Evolutionary conservation across 2,113 vertebrate species (phyloP).

Genomic region (Bubo bubo): DNA sequence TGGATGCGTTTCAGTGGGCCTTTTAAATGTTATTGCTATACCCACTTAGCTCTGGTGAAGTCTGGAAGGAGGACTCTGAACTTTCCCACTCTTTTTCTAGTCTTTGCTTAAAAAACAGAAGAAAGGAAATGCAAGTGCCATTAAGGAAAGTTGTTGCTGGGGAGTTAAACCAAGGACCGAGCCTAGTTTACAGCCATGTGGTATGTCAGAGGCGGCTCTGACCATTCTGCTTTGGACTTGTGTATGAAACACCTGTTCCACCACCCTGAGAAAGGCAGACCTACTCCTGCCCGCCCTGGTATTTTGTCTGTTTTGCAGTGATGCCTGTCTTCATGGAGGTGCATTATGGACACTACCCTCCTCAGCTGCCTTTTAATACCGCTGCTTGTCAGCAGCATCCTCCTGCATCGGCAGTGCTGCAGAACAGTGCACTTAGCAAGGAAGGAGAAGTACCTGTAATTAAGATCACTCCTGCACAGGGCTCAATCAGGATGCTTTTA

Average conservation of each 20-base stretch:
- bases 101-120: neutral
- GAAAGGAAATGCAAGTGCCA: neutral
- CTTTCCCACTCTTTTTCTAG: neutral
- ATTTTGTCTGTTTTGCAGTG: neutral
- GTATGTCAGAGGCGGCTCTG: neutral
- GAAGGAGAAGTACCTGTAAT: neutral
- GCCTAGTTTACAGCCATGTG: fast-evolving
- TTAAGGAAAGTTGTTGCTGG: neutral
- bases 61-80: neutral
- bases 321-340: neutral
- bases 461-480: neutral
- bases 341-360: fast-evolving
- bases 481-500: neutral
- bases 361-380: neutral
- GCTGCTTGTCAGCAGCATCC: fast-evolving
- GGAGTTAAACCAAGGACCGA: neutral
- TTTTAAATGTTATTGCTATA: neutral
- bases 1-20: neutral
- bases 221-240: neutral
- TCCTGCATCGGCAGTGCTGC: neutral
- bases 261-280: neutral
- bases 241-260: neutral
- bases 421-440: neutral
- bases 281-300: neutral
- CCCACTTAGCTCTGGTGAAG: neutral